Percentiles rank a stretch among this genome's conserved stretches.
Conservation (phyloP, 2,797 vertebrate species). For the Macropodus opercularis region DNA sequence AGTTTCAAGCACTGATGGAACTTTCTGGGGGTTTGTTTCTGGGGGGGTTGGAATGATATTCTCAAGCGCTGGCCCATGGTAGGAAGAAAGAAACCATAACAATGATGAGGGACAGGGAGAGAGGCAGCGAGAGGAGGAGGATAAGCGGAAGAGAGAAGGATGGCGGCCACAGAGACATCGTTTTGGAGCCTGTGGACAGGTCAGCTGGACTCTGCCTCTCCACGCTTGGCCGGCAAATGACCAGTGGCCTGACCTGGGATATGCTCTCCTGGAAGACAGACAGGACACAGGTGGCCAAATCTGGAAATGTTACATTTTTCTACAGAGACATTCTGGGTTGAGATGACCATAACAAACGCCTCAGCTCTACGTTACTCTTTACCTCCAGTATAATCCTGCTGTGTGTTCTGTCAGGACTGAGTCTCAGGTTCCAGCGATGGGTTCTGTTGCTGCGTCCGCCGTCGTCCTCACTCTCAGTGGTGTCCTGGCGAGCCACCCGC, state of each 20-base stretch:
- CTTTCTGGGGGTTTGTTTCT: not conserved
- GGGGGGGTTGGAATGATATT: slow-evolving; percentile 18
- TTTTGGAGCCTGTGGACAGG: slow-evolving; percentile 32
- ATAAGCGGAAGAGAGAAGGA: slow-evolving; percentile 64
- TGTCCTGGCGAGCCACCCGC: slow-evolving; percentile 80
- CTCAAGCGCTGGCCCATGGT: slow-evolving; percentile 66
- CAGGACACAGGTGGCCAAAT: not conserved
- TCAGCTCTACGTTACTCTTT: not conserved
- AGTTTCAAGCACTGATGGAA: not conserved
- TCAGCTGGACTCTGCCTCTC: slow-evolving; percentile 34
- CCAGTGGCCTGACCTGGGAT: slow-evolving; percentile 83
- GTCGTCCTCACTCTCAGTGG: slow-evolving; percentile 85
- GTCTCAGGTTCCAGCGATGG: slow-evolving; percentile 82
- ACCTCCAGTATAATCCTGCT: slow-evolving; percentile 82
- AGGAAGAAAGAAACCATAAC: slow-evolving; percentile 75
- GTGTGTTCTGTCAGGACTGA: slow-evolving; percentile 79
- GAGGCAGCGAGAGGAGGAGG: slow-evolving; percentile 73
- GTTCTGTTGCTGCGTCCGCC: slow-evolving; percentile 76
- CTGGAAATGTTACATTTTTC: no score
- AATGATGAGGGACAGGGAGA: slow-evolving; percentile 74
- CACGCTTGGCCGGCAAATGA: slow-evolving; percentile 70
- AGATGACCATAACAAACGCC: no score
- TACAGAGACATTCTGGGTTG: no score
- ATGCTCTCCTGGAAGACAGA: slow-evolving; percentile 77
- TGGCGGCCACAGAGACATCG: slow-evolving; percentile 57